These are phyloP conservation scores for Girardinichthys multiradiatus DNA, from an alignment of 2,113 vertebrate species.

Conservation along the genomic window DNA sequence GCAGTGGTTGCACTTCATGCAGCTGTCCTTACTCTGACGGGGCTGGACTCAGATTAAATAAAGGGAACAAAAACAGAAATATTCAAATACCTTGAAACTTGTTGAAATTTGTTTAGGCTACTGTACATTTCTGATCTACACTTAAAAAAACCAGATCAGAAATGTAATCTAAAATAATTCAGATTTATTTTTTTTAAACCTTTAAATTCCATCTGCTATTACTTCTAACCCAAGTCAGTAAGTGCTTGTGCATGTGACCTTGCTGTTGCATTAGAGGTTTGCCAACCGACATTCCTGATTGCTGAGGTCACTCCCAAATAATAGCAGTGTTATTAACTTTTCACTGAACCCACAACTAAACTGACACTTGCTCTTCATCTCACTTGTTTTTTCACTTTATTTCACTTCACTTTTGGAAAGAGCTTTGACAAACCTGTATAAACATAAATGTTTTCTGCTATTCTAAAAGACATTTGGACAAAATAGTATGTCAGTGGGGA, in stretches of 20 bases:
- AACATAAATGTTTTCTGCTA: not conserved
- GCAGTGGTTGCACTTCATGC: constrained; percentile 37
- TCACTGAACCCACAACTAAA: not conserved
- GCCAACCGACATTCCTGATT: not conserved
- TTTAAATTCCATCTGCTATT: not conserved
- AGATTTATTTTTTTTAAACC: not conserved
- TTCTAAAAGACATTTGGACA: too few species aligned
- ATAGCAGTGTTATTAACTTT: not conserved
- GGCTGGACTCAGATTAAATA: not conserved
- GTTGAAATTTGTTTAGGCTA: not conserved
- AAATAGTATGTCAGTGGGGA: too few species aligned
- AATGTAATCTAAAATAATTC: not conserved
- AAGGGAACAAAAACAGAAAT: not conserved
- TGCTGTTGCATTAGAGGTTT: not conserved
- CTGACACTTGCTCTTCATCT: not conserved
- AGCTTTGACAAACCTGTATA: not conserved
- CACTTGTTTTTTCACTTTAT: not conserved
- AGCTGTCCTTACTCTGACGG: constrained; percentile 4
- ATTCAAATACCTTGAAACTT: not conserved
- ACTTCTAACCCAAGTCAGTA: not conserved
- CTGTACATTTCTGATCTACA: too few species aligned
- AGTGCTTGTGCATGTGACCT: not conserved
- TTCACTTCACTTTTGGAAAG: not conserved
- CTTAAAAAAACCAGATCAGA: too few species aligned
- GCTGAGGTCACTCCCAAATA: not conserved